Evolutionary conservation across 2,113 vertebrate species (phyloP), one percentile per base, ranked within the genome.

Genomic region (Archilochus colubris): DNA sequence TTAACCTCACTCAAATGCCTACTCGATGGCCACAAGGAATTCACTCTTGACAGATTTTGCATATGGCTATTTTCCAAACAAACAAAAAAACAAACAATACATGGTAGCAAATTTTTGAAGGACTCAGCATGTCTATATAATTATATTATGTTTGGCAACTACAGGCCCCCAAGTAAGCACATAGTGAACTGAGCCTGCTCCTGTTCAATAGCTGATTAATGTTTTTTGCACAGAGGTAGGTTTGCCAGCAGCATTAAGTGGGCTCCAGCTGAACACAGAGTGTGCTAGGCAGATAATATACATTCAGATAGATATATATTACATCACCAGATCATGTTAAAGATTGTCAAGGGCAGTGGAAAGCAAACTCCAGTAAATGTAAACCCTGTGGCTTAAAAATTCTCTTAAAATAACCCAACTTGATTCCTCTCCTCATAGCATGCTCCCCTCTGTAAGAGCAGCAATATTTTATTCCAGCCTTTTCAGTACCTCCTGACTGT

Each of bases 161-260:
- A 44, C 38, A 8, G 11, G 76, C 78, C 75, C 76, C 75, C 76
- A 68, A 53, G 58, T 6, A 12, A 79, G 53, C 15, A 2, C 5
- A 24, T 33, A 72, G 57, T 80, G 84, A 94, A 73, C 73, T 55
- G 83, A 88, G 90, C 64, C 74, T 83, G 79, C 46, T 84, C 82
- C 82, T 91, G n/a, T 51, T 68, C 87, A 68, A 9, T 16, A 76
- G 63, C 46, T 81, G 80, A 93, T 90, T 57, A 62, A 88, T 19
- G 64, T 7, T 94, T 89, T 89, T 77, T 73, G 58, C 76, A 95
- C 77, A 86, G 94, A 20, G 88, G 94, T 72, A 87, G 72, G 79
- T 90, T 93, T 84, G 59, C 82, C 22, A 11, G 50, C 91, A 95
- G 80, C 82, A 78, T 67, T 90, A 94, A 94, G 69, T 21, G 61